These are phyloP conservation scores for Eupeodes luniger DNA, from an alignment of 2,888 invertebrate species.

Conservation along the genomic window DNA sequence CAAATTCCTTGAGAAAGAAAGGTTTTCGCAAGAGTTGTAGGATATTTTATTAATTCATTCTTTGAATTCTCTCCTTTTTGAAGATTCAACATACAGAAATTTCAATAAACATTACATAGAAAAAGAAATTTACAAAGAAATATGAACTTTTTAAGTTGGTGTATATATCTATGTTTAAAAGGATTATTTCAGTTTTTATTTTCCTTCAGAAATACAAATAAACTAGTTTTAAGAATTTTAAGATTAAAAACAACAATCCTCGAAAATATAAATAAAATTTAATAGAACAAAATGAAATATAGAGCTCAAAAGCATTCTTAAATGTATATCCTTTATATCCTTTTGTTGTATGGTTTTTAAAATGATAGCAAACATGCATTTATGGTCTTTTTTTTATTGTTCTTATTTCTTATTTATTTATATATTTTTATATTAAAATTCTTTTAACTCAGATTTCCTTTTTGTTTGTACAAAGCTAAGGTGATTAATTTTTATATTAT, in stretches of 20 bases:
- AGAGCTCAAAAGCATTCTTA: slow-evolving; percentile 42
- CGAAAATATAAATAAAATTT: background rate
- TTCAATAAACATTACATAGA: background rate
- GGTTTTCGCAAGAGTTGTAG: background rate
- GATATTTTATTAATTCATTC: background rate
- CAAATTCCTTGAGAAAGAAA: background rate
- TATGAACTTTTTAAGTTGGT: background rate
- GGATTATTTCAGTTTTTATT: background rate
- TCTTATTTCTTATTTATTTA: background rate
- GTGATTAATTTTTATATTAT: background rate
- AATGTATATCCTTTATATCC: slow-evolving; percentile 34
- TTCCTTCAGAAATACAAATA: background rate
- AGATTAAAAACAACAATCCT: slow-evolving; percentile 9
- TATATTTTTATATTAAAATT: slow-evolving; percentile 1
- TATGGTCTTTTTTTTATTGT: background rate
- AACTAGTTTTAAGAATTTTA: background rate
- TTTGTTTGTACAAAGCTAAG: background rate
- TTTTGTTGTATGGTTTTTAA: slow-evolving; percentile 31
- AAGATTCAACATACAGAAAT: background rate
- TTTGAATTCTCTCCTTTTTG: background rate
- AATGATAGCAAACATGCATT: slow-evolving; percentile 29
- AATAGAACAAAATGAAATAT: slow-evolving; percentile 13
- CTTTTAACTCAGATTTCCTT: background rate
- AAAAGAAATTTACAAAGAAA: background rate
- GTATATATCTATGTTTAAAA: background rate